Evolutionary conservation across 2,113 vertebrate species (phyloP), one percentile per base, ranked within the genome.

Genomic region (Patagioenas fasciata): DNA sequence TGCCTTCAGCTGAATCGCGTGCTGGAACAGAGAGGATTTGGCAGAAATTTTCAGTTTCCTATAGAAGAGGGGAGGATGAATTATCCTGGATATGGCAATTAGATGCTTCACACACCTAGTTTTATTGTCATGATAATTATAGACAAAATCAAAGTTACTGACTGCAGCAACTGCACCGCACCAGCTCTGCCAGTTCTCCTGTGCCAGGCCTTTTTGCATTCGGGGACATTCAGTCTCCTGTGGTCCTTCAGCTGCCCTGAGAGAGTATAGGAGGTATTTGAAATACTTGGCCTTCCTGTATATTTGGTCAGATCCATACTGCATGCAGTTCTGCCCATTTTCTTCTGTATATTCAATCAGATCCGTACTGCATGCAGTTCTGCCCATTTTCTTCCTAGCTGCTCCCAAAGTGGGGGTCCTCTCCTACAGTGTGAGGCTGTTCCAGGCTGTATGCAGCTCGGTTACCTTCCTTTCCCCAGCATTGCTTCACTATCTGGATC

Each of bases 341-440:
- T 57, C 32, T 42, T 42, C 42, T 32, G 3, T n/a, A 2, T 40
- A 13, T 73, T 48, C 1, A 1, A 13, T 47, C 58, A 62, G 54
- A 6, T n/a, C 17, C 0, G 0, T 36, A 3, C 4, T 65, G 31
- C 18, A 9, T 3, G 7, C 8, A 3, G n/a, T 20, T 73, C 70
- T 78, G 48, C 9, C 58, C 9, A 0, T 48, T 61, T 32, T 80
- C 42, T 53, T 71, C 56, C 54, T 5, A 4, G 80, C 70, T 79
- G 34, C 66, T 66, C 36, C 47, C 10, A 13, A 11, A 70, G 1
- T 2, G 1, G 20, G 9, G 9, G 9, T 4, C 60, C 26, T 57
- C 32, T 1, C 32, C 3, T 11, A 9, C 13, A 1, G 6, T 17
- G 2, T 9, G 32, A 23, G 26, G 36, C 31, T 58, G 0, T 26